Conservation (phyloP, 2,888 invertebrate species). For the Theristus sp. region DNA sequence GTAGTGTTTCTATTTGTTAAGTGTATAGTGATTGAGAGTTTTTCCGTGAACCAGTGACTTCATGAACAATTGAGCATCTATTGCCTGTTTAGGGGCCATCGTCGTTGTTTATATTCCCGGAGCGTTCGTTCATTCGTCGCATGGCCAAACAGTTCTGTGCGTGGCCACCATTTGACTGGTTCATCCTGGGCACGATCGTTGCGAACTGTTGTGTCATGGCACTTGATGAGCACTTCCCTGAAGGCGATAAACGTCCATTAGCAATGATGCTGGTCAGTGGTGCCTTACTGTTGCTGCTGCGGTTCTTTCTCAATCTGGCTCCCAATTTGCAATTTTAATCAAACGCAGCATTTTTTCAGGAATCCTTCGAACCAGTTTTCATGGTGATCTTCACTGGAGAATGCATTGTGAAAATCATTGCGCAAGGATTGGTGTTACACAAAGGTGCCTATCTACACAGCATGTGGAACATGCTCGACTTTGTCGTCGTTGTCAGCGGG, state of each 20-base stretch:
- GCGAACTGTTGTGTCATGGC: conserved; percentile 1
- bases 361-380: conserved; percentile 95
- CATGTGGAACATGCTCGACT: conserved; percentile 99
- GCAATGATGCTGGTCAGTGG: neutral
- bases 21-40: too few species aligned
- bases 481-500: conserved; percentile 99
- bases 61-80: too few species aligned
- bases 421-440: conserved; percentile 96
- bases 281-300: too few species aligned
- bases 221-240: neutral
- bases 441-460: conserved; percentile 95
- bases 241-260: neutral
- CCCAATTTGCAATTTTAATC: neutral
- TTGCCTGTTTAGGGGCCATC: conserved; percentile 20
- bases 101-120: conserved; percentile 90
- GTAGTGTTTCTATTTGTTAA: too few species aligned
- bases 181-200: neutral
- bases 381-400: conserved; percentile 99
- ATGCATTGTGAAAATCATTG: conserved; percentile 97
- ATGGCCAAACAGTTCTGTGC: conserved; percentile 15
- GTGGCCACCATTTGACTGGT: conserved; percentile 2
- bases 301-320: too few species aligned
- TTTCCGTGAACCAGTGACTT: too few species aligned
- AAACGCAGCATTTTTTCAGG: conserved; percentile 44
- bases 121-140: conserved; percentile 22